These are phyloP conservation scores for Himalopsyche tibetana DNA, from an alignment of 2,888 invertebrate genomes.

Conservation along the genomic window DNA sequence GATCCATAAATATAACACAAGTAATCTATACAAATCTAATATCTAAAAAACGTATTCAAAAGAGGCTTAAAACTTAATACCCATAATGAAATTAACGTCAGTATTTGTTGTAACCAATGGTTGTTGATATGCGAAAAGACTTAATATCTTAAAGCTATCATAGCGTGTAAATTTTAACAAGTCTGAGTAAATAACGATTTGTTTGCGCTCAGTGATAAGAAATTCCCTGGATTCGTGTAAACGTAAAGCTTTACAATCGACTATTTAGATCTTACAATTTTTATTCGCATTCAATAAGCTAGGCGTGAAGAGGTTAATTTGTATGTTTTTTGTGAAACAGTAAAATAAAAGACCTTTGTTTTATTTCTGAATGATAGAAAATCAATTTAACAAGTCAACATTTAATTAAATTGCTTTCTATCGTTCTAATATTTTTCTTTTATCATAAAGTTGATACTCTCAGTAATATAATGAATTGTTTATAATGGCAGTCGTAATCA, in stretches of 20 bases:
- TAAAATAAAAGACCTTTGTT: slow-evolving; percentile 28
- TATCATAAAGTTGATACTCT: no score
- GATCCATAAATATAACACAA: no score
- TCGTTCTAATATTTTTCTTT: no score
- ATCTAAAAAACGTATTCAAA: no score
- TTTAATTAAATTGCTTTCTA: no score
- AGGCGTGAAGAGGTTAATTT: background rate
- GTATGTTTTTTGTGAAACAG: slow-evolving; percentile 49
- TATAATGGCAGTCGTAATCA: no score
- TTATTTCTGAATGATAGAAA: no score
- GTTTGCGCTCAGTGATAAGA: slow-evolving; percentile 21
- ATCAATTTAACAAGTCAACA: no score
- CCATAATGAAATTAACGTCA: no score
- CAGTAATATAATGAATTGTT: no score
- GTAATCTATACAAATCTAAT: no score
- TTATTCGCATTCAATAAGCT: background rate
- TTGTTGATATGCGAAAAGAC: background rate
- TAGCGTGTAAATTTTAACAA: slow-evolving; percentile 25
- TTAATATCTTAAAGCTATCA: slow-evolving; percentile 3
- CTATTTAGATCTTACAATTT: background rate
- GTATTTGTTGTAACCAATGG: background rate
- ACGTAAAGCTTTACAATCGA: background rate
- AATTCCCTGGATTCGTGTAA: background rate
- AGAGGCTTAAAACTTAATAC: no score
- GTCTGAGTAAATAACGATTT: slow-evolving; percentile 1